Percentiles rank a stretch among this genome's conserved stretches.
These are phyloP conservation scores for Falco biarmicus DNA, from an alignment of 2,797 vertebrate genomes.

Conservation along the genomic window DNA sequence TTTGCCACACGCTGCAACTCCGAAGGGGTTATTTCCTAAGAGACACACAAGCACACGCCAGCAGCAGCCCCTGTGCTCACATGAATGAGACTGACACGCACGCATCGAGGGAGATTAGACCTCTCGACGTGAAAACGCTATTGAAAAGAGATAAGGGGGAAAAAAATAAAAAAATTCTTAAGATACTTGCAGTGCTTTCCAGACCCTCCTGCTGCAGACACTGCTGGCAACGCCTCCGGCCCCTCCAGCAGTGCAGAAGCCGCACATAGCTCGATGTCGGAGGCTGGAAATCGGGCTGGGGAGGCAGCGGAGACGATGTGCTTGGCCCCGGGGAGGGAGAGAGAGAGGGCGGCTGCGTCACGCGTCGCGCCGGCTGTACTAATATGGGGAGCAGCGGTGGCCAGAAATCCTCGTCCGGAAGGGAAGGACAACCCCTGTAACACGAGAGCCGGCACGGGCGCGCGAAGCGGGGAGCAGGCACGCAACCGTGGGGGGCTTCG, in stretches of 20 bases:
- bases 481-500: background rate
- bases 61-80: background rate
- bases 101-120: background rate
- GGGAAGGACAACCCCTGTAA: slow-evolving; percentile 37
- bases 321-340: background rate
- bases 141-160: background rate
- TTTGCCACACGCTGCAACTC: background rate
- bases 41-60: background rate
- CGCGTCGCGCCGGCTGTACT: background rate
- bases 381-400: slow-evolving; percentile 29
- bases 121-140: background rate
- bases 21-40: background rate
- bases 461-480: background rate
- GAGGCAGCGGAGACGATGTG: background rate
- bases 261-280: background rate
- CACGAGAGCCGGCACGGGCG: background rate
- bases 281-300: background rate
- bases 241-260: background rate
- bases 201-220: background rate
- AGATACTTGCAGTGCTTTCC: slow-evolving; percentile 50
- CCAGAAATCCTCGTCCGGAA: background rate
- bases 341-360: background rate
- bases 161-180: background rate
- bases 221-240: background rate
- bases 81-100: background rate